These are phyloP conservation scores for Thalassoma bifasciatum DNA, from an alignment of 2,113 vertebrate genomes.

Conservation along the genomic window DNA sequence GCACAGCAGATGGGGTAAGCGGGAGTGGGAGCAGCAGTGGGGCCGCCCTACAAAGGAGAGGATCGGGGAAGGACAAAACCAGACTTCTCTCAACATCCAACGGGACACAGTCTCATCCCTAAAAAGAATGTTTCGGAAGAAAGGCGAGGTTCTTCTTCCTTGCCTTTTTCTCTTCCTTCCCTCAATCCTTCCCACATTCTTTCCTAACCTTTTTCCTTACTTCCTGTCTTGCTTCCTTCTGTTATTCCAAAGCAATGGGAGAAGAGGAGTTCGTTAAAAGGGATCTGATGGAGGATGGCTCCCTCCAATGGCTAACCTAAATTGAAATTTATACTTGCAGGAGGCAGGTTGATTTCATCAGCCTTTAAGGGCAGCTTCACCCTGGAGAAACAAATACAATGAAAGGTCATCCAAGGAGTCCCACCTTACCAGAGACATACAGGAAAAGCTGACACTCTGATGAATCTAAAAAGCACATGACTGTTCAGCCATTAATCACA, in stretches of 20 bases:
- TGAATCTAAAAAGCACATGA: conserved; percentile 64
- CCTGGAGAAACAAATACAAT: neutral
- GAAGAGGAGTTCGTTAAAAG: conserved; percentile 17
- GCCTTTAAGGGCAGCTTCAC: conserved; percentile 30
- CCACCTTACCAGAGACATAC: conserved; percentile 33
- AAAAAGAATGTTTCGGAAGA: conserved; percentile 67
- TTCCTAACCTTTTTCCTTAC: conserved; percentile 47
- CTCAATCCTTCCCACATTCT: conserved; percentile 45
- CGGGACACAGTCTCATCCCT: conserved; percentile 88
- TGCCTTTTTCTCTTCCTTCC: conserved; percentile 57
- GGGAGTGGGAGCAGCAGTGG: conserved; percentile 55
- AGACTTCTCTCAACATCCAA: conserved; percentile 89
- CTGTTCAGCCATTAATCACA: conserved; percentile 29
- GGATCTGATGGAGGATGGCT: conserved; percentile 22
- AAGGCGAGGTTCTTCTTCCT: conserved; percentile 14
- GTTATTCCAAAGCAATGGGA: conserved; percentile 50
- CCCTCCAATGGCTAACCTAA: conserved; percentile 21
- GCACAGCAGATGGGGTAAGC: conserved; percentile 31
- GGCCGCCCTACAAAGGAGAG: conserved; percentile 80
- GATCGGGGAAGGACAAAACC: conserved; percentile 89
- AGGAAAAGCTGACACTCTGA: conserved; percentile 22
- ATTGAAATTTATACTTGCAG: conserved; percentile 19
- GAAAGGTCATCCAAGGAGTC: conserved; percentile 24
- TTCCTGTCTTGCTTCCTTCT: conserved; percentile 53
- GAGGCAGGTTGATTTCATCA: conserved; percentile 26